Conservation (phyloP, 2,113 vertebrate genomes). For the Hiodon tergisus region DNA sequence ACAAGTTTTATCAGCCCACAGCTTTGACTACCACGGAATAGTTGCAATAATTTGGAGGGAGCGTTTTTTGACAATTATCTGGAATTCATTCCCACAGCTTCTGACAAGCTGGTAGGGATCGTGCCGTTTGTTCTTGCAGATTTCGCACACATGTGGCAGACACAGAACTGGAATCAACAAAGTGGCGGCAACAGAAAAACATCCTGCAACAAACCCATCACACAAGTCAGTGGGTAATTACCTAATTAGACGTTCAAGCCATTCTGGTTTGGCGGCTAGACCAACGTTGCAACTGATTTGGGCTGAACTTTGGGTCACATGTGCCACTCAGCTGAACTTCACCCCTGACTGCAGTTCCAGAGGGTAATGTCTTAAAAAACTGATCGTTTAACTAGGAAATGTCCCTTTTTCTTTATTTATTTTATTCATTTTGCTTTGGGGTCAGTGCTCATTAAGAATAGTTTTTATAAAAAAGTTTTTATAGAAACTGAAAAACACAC, state of each 20-base stretch:
- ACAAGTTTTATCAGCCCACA: not conserved
- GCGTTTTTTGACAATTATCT: conserved; percentile 6
- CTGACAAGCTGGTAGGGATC: not conserved
- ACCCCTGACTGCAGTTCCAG: not conserved
- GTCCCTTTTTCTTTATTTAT: too few relatives aligned
- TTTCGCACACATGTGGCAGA: conserved; percentile 14
- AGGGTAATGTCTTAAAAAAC: conserved; percentile 1
- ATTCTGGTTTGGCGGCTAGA: conserved; percentile 2
- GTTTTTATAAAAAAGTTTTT: too few relatives aligned
- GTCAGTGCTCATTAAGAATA: too few relatives aligned
- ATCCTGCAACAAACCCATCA: conserved; percentile 8
- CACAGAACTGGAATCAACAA: conserved; percentile 14
- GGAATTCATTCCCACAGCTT: conserved; percentile 5
- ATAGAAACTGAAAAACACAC: not conserved
- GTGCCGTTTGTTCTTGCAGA: not conserved
- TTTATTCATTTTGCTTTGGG: too few relatives aligned
- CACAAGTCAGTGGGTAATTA: not conserved
- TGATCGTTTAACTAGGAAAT: too few relatives aligned
- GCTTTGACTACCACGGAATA: not conserved
- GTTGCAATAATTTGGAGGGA: not conserved
- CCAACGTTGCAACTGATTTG: not conserved
- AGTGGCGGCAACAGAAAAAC: conserved; percentile 3
- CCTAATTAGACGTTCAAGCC: conserved; percentile 6
- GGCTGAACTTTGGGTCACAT: not conserved
- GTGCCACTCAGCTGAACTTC: conserved; percentile 10